Percentiles rank a stretch among this genome's conserved stretches.
phyloP scores from a whole-genome alignment of 2,113 vertebrate species.

The Romanogobio albipinnatus region DNA sequence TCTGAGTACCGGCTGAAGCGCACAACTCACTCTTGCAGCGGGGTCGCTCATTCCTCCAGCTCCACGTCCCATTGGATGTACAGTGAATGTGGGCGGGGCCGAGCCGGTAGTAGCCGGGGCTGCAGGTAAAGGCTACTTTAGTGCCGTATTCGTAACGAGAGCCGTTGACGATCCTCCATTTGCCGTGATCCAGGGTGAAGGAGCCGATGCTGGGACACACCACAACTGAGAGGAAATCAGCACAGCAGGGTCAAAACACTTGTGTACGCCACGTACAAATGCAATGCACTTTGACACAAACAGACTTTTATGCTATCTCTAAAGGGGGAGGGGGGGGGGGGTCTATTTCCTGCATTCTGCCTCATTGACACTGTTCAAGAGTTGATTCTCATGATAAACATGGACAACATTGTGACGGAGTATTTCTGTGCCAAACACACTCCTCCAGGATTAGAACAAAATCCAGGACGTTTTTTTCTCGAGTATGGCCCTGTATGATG shows the following conservation, averaged over 20 bases:
- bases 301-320: too few relatives aligned
- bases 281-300: background rate
- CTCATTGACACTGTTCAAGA: too few relatives aligned
- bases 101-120: slow-evolving; percentile 91
- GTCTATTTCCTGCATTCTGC: too few relatives aligned
- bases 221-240: slow-evolving; percentile 77
- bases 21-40: slow-evolving; percentile 86
- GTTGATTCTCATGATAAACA: too few relatives aligned
- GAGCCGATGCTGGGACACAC: slow-evolving; percentile 95
- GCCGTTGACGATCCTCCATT: slow-evolving; percentile 94
- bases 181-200: slow-evolving; percentile 93
- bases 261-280: background rate
- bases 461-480: too few relatives aligned
- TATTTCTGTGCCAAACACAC: too few relatives aligned
- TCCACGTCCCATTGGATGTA: slow-evolving; percentile 93
- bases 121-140: slow-evolving; percentile 94
- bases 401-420: too few relatives aligned
- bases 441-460: too few relatives aligned
- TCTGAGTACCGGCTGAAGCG: background rate
- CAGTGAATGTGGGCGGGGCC: slow-evolving; percentile 94
- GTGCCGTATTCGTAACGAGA: slow-evolving; percentile 95
- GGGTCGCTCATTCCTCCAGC: slow-evolving; percentile 93
- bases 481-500: too few relatives aligned
- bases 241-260: background rate
- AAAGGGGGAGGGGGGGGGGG: too few relatives aligned